Evolutionary conservation across 2,888 invertebrate genomes (phyloP).

Genomic region (Xylocampa areola): DNA sequence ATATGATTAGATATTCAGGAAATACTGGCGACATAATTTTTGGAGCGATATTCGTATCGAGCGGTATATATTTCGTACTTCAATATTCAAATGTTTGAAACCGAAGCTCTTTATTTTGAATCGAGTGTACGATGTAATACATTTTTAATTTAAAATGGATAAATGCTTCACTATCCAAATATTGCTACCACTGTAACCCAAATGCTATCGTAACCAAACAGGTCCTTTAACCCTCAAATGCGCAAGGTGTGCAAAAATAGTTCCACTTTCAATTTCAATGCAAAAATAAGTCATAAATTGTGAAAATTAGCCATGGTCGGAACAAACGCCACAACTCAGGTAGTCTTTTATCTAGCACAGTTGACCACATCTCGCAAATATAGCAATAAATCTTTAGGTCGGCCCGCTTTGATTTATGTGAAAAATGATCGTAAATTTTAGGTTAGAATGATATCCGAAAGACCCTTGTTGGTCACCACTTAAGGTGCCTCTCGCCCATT

Average conservation of each 20-base stretch:
- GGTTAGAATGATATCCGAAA: conserved; percentile 79
- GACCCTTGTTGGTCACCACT: conserved; percentile 66
- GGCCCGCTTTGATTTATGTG: conserved; percentile 89
- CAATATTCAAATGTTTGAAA: too few species aligned
- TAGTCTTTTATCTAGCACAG: conserved; percentile 74
- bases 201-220: conserved; percentile 13
- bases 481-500: conserved; percentile 75
- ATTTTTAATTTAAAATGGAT: too few species aligned
- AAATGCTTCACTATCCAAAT: too few species aligned
- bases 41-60: too few species aligned
- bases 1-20: conserved; percentile 39
- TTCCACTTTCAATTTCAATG: conserved; percentile 76
- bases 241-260: conserved; percentile 48
- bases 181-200: background rate
- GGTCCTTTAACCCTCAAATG: conserved; percentile 37
- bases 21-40: conserved; percentile 4
- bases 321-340: conserved; percentile 71
- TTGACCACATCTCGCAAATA: conserved; percentile 76
- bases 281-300: conserved; percentile 77
- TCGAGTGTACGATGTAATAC: too few species aligned
- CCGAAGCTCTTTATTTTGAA: too few species aligned
- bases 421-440: conserved; percentile 89
- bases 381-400: conserved; percentile 86
- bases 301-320: conserved; percentile 67
- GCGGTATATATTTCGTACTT: too few species aligned